phyloP scores from a whole-genome alignment of 2,888 invertebrate species.

The Epinotia demarniana region DNA sequence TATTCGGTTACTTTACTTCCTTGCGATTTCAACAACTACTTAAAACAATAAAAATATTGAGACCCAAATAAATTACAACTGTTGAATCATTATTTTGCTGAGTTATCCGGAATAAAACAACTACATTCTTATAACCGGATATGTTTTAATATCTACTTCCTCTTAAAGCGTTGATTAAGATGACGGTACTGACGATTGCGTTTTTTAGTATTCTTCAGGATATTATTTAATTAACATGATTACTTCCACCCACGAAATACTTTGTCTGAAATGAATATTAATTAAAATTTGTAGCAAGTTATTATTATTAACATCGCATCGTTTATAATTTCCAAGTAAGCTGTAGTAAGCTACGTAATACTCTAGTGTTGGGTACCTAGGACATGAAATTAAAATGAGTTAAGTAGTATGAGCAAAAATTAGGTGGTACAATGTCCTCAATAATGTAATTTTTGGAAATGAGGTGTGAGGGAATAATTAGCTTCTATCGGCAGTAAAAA shows the following conservation, averaged over 20 bases:
- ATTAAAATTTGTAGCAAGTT: not conserved
- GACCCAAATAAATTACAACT: not conserved
- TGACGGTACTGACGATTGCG: not conserved
- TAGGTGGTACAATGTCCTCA: too few relatives aligned
- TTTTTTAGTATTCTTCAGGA: too few relatives aligned
- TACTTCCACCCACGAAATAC: not conserved
- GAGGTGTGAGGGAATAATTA: too few relatives aligned
- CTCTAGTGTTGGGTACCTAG: too few relatives aligned
- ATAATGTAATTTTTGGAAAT: too few relatives aligned
- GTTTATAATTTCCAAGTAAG: too few relatives aligned
- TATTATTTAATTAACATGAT: not conserved
- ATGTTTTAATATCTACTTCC: not conserved
- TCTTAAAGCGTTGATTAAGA: not conserved
- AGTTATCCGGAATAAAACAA: not conserved
- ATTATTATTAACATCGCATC: too few relatives aligned
- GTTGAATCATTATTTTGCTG: not conserved
- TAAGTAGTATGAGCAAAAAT: too few relatives aligned
- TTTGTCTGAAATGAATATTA: not conserved
- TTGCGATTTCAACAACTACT: constrained; percentile 1
- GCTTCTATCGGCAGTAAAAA: too few relatives aligned
- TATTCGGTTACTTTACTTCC: constrained; percentile 18
- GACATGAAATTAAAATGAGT: too few relatives aligned
- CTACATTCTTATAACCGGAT: not conserved
- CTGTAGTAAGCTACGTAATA: too few relatives aligned
- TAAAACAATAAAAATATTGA: not conserved